These are phyloP conservation scores for Coregonus ussuriensis DNA, from an alignment of 2,797 vertebrate genomes.

Conservation along the genomic window DNA sequence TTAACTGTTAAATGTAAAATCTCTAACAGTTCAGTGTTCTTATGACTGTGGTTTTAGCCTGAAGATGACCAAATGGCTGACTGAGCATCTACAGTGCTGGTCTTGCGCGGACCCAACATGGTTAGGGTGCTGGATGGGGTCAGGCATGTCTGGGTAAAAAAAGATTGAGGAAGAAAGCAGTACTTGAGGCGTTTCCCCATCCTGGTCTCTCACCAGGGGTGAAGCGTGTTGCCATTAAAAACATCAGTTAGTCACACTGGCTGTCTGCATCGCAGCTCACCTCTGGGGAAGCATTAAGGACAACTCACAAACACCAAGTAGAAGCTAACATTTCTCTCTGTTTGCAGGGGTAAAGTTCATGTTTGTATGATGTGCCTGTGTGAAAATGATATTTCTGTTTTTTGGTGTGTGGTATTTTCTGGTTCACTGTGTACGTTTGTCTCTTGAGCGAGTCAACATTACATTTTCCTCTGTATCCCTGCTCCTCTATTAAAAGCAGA, in stretches of 20 bases:
- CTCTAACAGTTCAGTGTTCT: not conserved
- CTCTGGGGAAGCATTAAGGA: conserved; percentile 72
- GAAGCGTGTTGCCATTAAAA: conserved; percentile 75
- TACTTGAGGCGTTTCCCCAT: conserved; percentile 75
- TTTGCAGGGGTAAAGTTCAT: not conserved
- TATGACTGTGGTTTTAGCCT: not conserved
- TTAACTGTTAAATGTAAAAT: too few species aligned
- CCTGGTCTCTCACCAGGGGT: conserved; percentile 77
- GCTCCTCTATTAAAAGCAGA: conserved; percentile 41
- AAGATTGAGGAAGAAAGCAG: conserved; percentile 71
- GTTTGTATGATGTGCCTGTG: not conserved
- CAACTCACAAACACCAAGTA: conserved; percentile 57
- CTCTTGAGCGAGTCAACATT: conserved; percentile 5
- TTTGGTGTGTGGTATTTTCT: conserved; percentile 36
- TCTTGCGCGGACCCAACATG: conserved; percentile 61
- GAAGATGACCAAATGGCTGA: conserved; percentile 3
- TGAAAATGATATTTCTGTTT: conserved; percentile 15
- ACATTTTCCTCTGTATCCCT: conserved; percentile 26
- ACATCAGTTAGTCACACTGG: conserved; percentile 67
- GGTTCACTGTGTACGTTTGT: not conserved
- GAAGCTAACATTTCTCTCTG: not conserved
- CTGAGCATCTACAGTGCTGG: conserved; percentile 60
- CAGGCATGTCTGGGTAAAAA: conserved; percentile 41
- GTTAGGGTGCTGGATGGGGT: conserved; percentile 63
- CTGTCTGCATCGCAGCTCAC: conserved; percentile 54